Conservation (phyloP, 2,888 invertebrate species). For the Coleophora deauratella region DNA sequence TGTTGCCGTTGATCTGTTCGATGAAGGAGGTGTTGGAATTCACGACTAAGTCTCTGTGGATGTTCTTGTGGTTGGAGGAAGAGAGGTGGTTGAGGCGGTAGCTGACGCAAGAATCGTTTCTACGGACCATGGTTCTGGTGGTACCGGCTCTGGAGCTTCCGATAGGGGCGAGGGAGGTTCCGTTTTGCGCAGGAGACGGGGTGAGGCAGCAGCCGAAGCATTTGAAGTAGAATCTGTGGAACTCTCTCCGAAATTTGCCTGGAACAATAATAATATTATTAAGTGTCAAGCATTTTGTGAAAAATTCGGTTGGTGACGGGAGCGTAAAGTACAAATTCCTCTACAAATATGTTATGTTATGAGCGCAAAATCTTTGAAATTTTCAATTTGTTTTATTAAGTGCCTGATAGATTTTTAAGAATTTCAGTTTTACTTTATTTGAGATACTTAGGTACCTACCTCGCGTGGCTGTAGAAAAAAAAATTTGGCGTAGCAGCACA, state of each 20-base stretch:
- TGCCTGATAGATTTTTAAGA: too few relatives aligned
- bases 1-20: conserved; percentile 57
- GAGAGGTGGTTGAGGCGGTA: conserved; percentile 62
- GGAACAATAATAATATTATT: conserved; percentile 46
- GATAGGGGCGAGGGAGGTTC: conserved; percentile 58
- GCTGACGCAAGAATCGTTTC: conserved; percentile 65
- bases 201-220: conserved; percentile 66
- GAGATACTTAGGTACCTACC: too few relatives aligned
- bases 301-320: too few relatives aligned
- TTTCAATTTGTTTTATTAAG: too few relatives aligned
- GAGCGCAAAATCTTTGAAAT: too few relatives aligned
- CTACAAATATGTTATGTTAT: too few relatives aligned
- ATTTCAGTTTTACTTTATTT: too few relatives aligned
- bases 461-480: too few relatives aligned
- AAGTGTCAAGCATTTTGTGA: too few relatives aligned
- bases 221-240: conserved; percentile 79
- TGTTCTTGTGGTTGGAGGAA: conserved; percentile 60
- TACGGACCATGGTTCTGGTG: conserved; percentile 53
- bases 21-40: conserved; percentile 66
- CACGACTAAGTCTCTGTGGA: conserved; percentile 52
- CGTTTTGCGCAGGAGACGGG: conserved; percentile 46
- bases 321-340: too few relatives aligned
- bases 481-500: too few relatives aligned
- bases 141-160: conserved; percentile 62
- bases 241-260: conserved; percentile 84